Base-by-base conservation (phyloP, 2,797 vertebrate genomes). In the Novumbra hubbsi region DNA sequence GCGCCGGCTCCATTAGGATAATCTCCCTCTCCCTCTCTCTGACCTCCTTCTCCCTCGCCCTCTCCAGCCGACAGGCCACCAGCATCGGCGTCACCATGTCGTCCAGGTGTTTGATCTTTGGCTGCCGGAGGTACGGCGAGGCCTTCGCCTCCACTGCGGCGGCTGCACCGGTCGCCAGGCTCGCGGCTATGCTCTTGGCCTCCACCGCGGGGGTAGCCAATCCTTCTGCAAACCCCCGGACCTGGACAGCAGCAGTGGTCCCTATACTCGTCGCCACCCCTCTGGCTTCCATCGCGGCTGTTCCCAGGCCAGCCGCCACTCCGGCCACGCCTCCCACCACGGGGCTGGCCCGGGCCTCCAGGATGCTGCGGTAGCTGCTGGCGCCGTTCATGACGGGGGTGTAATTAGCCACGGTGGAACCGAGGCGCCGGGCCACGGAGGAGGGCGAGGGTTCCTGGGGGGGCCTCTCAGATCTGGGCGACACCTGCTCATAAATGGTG, bases 41-140 rank as follows among this genome's bases (percentile, higher is more conserved):
- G n/a, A 27, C 55, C 81, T 15, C 68, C 76, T 1, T 60, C 75
- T 77, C 80, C 73, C 72, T 80, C 0, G 76, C 86, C 30, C 80
- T 89, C 85, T 93, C 92, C 70, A 80, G 82, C 2, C 83, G 87
- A 50, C 90, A 93, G 64, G 88, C 90, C 14, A 90, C 78, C 0
- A 90, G 3, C 3, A 91, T 38, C 0, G 91, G 89, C 0, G 87
- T 92, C 8, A 93, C 89, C 0, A 81, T 89, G 12, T 95, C 92
- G 0, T 91, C 94, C 63, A 96, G 48, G 73, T 93, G 92, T 85
- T 96, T 95, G 5, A 96, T 93, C 82, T 93, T 94, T 16, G 95
- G 92, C 73, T 96, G 95, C 27, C 95, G 90, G 15, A 90, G 88
- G 77, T 92, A 92, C 3, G 79, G 83, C 9, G 89, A 92, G 0